Evolutionary conservation across 2,888 invertebrate species (phyloP).

Genomic region (Selenia dentaria): DNA sequence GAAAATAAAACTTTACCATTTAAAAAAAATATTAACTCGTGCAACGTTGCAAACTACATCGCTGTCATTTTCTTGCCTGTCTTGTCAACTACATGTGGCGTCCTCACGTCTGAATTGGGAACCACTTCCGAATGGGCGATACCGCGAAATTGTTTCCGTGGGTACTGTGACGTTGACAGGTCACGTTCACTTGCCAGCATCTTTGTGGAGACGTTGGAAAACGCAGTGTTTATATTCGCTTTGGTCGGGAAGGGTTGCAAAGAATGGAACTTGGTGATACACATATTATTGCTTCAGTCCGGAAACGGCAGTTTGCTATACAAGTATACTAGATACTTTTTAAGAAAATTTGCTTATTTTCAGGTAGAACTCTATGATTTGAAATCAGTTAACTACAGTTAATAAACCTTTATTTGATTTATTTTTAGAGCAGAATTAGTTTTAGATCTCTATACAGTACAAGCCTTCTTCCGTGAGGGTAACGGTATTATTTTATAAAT

Average conservation of each 20-base stretch:
- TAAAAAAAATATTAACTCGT: background rate
- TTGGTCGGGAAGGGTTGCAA: background rate
- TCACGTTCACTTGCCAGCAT: slow-evolving; percentile 29
- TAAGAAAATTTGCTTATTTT: no score
- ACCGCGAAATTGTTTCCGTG: slow-evolving; percentile 30
- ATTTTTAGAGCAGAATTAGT: no score
- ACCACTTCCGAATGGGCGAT: slow-evolving; percentile 22
- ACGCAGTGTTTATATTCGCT: no score
- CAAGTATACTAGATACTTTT: no score
- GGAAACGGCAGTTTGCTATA: background rate
- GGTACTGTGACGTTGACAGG: slow-evolving; percentile 22
- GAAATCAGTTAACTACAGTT: no score
- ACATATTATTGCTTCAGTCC: background rate
- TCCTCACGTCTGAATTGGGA: slow-evolving; percentile 22
- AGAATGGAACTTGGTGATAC: slow-evolving; percentile 1
- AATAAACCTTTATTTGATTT: no score
- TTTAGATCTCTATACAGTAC: no score
- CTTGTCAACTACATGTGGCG: slow-evolving; percentile 1
- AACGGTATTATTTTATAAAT: no score
- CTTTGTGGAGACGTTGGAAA: slow-evolving; percentile 18
- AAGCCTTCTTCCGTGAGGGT: no score
- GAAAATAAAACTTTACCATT: no score
- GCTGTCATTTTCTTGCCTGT: background rate
- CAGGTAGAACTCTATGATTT: no score
- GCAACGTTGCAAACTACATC: background rate